phyloP scores from a whole-genome alignment of 2,113 vertebrate species.

The Rhinoderma darwinii region DNA sequence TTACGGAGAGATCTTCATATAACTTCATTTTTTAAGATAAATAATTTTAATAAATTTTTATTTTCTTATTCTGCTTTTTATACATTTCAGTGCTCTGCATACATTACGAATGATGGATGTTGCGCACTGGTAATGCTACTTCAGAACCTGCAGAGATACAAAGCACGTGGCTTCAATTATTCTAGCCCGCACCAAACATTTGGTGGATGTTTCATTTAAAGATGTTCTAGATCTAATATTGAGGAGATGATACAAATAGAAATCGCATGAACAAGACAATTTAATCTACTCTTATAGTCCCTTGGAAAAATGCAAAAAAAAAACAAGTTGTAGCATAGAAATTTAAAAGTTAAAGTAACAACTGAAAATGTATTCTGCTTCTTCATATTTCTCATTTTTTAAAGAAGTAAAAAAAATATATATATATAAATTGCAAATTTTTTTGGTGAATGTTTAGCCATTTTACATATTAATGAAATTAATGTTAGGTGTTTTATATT shows the following conservation, averaged over 20 bases:
- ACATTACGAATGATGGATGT: conserved; percentile 97
- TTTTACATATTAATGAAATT: conserved; percentile 91
- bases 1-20: conserved; percentile 99
- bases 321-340: conserved; percentile 79
- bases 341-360: conserved; percentile 74
- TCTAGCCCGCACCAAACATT: conserved; percentile 87
- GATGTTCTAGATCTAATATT: conserved; percentile 87
- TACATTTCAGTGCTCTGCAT: conserved; percentile 99
- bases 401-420: conserved; percentile 80
- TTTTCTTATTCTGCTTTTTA: conserved; percentile 99
- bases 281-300: conserved; percentile 77
- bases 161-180: conserved; percentile 88
- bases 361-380: conserved; percentile 79
- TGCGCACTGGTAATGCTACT: conserved; percentile 95
- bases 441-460: conserved; percentile 94
- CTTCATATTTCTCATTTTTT: conserved; percentile 78
- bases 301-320: conserved; percentile 74
- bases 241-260: conserved; percentile 80
- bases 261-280: conserved; percentile 83
- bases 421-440: conserved; percentile 77
- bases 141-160: conserved; percentile 96
- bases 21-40: conserved; percentile 98
- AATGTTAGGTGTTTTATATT: conserved; percentile 91
- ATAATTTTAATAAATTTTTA: conserved; percentile 99
- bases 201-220: conserved; percentile 88